Conservation (phyloP, 2,113 vertebrate genomes). For the Pagrus major region DNA sequence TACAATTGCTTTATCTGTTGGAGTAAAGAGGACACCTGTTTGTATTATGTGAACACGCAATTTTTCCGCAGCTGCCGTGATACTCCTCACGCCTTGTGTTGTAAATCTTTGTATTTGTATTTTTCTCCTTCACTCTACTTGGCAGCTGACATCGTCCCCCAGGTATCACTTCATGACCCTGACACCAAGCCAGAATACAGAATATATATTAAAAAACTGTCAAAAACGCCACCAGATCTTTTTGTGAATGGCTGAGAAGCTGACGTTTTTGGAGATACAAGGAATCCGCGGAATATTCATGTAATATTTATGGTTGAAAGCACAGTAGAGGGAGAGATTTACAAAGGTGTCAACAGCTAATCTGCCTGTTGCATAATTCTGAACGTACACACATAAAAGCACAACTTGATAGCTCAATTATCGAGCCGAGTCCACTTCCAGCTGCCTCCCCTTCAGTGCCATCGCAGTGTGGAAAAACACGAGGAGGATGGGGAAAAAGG, state of each 20-base stretch:
- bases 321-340: constrained; percentile 30
- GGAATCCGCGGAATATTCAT: neutral
- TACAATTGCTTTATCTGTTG: constrained; percentile 15
- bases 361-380: constrained; percentile 52
- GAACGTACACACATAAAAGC: constrained; percentile 47
- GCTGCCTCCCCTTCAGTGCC: neutral
- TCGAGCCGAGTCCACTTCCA: constrained; percentile 16
- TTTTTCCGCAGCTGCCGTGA: constrained; percentile 30
- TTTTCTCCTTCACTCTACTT: neutral
- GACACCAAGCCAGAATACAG: constrained; percentile 30
- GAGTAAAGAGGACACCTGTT: constrained; percentile 23
- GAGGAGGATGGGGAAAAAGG: neutral
- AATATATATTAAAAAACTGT: constrained; percentile 38
- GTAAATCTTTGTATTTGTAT: constrained; percentile 39
- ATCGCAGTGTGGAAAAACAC: neutral
- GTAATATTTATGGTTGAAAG: constrained; percentile 38
- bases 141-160: constrained; percentile 30
- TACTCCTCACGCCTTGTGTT: neutral
- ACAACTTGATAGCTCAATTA: constrained; percentile 57
- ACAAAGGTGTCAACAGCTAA: constrained; percentile 55
- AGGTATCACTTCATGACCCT: constrained; percentile 40
- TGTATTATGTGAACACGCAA: neutral
- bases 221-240: neutral
- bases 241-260: constrained; percentile 6
- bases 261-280: neutral